phyloP scores from a whole-genome alignment of 64 coral and sea anemone genomes.

The Pocillopora damicornis region DNA sequence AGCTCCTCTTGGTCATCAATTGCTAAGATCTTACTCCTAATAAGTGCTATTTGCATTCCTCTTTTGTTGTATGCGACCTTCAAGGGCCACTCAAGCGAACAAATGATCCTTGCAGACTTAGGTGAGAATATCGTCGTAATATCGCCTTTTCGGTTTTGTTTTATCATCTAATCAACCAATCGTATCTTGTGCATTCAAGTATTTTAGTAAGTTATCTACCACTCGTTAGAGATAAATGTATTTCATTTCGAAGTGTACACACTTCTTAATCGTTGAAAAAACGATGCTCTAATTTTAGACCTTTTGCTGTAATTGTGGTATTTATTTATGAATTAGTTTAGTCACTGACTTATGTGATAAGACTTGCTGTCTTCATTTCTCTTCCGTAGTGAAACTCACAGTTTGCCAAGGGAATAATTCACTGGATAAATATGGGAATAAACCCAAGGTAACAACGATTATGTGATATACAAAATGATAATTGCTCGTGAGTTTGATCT shows the following conservation, averaged over 20 bases:
- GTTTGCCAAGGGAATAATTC: background rate
- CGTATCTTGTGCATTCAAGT: background rate
- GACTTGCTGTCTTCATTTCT: background rate
- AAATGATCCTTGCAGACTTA: background rate
- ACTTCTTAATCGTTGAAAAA: background rate
- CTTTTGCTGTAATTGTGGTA: background rate
- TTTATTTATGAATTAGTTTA: background rate
- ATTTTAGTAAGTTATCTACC: background rate
- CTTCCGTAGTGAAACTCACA: slow-evolving; percentile 10
- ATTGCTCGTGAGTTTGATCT: background rate
- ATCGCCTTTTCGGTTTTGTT: background rate
- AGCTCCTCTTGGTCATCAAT: slow-evolving; percentile 9
- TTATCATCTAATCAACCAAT: background rate
- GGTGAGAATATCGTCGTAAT: slow-evolving; percentile 12
- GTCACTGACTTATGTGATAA: background rate
- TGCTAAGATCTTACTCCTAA: slow-evolving; percentile 1
- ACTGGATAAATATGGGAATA: background rate
- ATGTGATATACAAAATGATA: background rate
- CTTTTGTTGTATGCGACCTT: slow-evolving; percentile 7
- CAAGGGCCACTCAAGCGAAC: slow-evolving; percentile 10
- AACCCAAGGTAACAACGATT: background rate
- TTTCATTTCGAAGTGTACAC: too few species aligned
- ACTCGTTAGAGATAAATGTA: too few species aligned
- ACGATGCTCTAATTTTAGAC: background rate
- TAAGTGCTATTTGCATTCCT: slow-evolving; percentile 12